phyloP scores from a whole-genome alignment of 2,113 vertebrate genomes.

The Rhinoderma darwinii region DNA sequence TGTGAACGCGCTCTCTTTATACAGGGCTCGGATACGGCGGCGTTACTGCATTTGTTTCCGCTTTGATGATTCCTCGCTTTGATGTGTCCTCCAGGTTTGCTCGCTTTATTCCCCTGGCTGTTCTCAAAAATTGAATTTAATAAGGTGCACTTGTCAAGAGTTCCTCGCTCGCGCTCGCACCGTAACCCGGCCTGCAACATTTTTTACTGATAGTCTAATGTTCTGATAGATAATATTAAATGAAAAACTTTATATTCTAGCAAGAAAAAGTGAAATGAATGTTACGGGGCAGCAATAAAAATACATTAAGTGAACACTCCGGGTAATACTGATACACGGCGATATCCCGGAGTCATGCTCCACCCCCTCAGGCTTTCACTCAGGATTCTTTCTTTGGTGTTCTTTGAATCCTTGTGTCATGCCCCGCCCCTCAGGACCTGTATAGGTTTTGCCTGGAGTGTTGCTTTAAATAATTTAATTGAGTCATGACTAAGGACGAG shows the following conservation, averaged over 20 bases:
- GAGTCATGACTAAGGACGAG: no score
- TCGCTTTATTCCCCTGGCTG: background rate
- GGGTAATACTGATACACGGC: no score
- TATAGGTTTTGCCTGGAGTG: no score
- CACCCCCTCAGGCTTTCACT: no score
- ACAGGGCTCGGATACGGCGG: background rate
- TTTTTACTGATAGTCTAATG: background rate
- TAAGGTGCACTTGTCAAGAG: background rate
- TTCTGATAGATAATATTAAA: background rate
- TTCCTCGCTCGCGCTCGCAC: background rate
- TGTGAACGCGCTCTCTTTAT: background rate
- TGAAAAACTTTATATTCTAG: background rate
- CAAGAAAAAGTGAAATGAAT: background rate
- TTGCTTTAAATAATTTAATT: no score
- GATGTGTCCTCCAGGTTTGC: background rate
- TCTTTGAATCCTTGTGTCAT: no score
- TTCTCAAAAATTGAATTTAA: constrained; percentile 14
- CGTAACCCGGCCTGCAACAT: background rate
- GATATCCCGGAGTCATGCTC: no score
- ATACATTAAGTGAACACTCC: background rate
- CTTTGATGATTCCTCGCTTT: constrained; percentile 35
- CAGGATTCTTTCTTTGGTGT: no score
- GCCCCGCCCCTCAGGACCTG: no score
- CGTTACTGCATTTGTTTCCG: background rate
- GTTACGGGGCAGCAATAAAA: background rate